These are phyloP conservation scores for Himalopsyche anomala DNA, from an alignment of 2,888 invertebrate genomes.

Conservation along the genomic window DNA sequence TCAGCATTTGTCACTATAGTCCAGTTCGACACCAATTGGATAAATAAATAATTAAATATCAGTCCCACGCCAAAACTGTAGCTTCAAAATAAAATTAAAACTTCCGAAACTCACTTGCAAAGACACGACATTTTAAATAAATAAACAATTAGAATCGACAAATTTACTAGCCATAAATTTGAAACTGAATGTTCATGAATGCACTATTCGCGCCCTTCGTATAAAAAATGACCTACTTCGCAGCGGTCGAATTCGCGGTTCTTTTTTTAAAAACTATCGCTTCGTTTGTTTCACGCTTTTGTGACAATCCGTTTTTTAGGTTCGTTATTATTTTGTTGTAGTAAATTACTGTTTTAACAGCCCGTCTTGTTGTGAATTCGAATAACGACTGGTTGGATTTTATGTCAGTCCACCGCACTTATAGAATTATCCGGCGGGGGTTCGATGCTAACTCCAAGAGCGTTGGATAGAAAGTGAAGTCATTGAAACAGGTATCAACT, in stretches of 20 bases:
- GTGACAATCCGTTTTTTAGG: not conserved
- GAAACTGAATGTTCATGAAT: not conserved
- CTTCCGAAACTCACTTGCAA: not conserved
- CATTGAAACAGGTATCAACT: conserved; percentile 34
- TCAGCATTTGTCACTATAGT: conserved; percentile 14
- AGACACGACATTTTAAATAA: not conserved
- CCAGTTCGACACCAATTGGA: not conserved
- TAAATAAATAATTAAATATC: not conserved
- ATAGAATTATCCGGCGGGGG: not conserved
- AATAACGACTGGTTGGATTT: conserved; percentile 12
- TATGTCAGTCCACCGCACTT: not conserved
- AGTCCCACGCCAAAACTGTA: not conserved
- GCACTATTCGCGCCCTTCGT: conserved; percentile 14
- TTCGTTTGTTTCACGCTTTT: not conserved
- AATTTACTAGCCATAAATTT: conserved; percentile 4
- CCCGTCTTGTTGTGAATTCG: not conserved
- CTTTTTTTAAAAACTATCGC: not conserved
- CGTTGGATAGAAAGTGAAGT: conserved; percentile 30
- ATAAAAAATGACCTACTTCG: not conserved
- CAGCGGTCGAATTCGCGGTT: conserved; percentile 1
- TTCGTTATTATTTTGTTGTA: not conserved
- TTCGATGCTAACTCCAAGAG: conserved; percentile 7
- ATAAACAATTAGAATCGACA: not conserved
- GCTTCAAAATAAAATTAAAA: not conserved
- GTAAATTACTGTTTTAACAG: not conserved